Evolutionary conservation across 2,797 vertebrate genomes (phyloP).

Genomic region (Rhinoraja longicauda): DNA sequence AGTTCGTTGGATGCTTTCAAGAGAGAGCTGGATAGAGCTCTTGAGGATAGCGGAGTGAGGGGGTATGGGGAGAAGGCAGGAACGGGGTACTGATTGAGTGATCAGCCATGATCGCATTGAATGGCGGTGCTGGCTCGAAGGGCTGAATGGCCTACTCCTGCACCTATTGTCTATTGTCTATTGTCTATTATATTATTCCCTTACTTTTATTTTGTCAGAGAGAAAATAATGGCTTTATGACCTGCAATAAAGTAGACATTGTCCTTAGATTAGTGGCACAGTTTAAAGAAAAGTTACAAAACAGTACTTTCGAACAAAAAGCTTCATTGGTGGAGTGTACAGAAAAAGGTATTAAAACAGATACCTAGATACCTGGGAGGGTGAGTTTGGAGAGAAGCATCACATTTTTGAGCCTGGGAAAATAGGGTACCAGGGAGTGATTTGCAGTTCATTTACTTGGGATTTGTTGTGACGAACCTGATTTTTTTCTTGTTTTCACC

Average conservation of each 20-base stretch:
- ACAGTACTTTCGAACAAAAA: not conserved
- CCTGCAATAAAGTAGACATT: not conserved
- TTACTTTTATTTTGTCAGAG: not conserved
- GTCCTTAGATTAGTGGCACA: not conserved
- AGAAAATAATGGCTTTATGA: not conserved
- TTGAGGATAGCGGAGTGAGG: no score
- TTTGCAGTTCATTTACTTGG: not conserved
- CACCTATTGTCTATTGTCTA: no score
- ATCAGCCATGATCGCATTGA: no score
- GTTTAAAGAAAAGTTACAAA: not conserved
- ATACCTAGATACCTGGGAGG: conserved; percentile 41
- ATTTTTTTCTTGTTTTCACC: not conserved
- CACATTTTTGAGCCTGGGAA: not conserved
- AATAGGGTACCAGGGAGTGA: not conserved
- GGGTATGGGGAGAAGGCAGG: no score
- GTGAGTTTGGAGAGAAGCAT: not conserved
- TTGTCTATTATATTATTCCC: no score
- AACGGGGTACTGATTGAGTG: no score
- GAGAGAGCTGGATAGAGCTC: no score
- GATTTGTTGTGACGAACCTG: not conserved
- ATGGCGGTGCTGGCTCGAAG: no score
- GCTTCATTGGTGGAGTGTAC: not conserved
- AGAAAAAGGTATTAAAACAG: not conserved
- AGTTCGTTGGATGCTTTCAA: no score
- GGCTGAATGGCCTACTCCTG: no score